Conservation (phyloP, 2,113 vertebrate genomes). For the Cisticola juncidis region DNA sequence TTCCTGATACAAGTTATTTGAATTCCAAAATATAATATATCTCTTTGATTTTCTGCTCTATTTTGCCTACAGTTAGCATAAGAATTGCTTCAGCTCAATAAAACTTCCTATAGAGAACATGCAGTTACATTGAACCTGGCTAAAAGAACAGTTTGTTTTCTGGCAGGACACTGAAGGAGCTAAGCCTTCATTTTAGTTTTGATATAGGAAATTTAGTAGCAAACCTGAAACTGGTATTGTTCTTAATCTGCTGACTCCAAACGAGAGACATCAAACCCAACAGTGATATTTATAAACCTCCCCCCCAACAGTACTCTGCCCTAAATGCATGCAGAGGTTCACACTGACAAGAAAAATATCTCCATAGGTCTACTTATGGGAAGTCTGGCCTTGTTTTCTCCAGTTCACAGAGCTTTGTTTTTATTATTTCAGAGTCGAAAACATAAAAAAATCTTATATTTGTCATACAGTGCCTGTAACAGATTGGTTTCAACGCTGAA, state of each 20-base stretch:
- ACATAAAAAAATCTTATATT: background rate
- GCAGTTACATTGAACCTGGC: background rate
- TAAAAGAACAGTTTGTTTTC: background rate
- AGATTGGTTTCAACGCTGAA: background rate
- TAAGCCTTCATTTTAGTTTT: background rate
- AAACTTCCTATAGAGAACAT: background rate
- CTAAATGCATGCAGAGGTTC: background rate
- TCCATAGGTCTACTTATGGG: background rate
- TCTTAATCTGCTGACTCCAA: background rate
- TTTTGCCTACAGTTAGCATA: background rate
- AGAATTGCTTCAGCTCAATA: background rate
- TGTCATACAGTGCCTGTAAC: background rate
- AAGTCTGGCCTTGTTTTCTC: background rate
- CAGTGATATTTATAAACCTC: background rate
- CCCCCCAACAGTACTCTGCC: accelerated
- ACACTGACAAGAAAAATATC: background rate
- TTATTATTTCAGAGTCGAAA: background rate
- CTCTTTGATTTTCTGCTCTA: background rate
- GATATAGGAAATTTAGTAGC: background rate
- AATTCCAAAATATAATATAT: constrained; percentile 14
- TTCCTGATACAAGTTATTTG: background rate
- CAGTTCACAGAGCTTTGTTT: background rate
- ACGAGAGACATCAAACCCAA: background rate
- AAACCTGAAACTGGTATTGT: background rate
- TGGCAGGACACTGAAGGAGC: background rate